A percentile compares a stretch with the other conserved stretches of the same genome.
Evolutionary conservation across 2,888 invertebrate species (phyloP).

Genomic region (Drosophila aldrichi): DNA sequence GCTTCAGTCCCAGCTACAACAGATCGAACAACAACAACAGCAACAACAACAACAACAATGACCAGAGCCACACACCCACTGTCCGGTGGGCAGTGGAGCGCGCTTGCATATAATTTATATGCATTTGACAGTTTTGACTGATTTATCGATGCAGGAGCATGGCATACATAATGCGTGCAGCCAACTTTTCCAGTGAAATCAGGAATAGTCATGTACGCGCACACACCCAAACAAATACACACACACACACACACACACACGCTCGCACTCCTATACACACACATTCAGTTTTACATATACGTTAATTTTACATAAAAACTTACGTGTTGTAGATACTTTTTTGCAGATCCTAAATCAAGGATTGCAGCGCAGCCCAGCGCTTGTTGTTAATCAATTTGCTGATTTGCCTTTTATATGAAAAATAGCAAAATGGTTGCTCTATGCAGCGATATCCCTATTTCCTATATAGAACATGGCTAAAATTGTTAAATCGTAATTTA

Average conservation of each 20-base stretch:
- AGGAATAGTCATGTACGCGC: constrained; percentile 72
- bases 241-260: not conserved
- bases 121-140: constrained; percentile 81
- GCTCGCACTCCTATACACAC: not conserved
- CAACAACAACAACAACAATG: constrained; percentile 16
- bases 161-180: constrained; percentile 79
- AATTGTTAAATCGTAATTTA: not conserved
- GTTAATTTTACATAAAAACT: constrained; percentile 72
- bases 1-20: constrained; percentile 6
- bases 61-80: constrained; percentile 43
- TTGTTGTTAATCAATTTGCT: constrained; percentile 48
- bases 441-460: not conserved
- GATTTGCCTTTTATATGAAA: constrained; percentile 1
- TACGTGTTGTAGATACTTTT: constrained; percentile 40
- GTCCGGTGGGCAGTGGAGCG: constrained; percentile 63
- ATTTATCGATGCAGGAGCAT: constrained; percentile 80
- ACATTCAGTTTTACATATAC: constrained; percentile 11
- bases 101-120: constrained; percentile 80
- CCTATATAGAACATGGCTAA: not conserved
- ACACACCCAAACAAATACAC: constrained; percentile 10
- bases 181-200: constrained; percentile 76
- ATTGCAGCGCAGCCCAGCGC: constrained; percentile 18
- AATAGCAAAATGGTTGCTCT: not conserved
- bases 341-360: constrained; percentile 30
- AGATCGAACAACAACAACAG: constrained; percentile 15